phyloP scores from a whole-genome alignment of 2,797 vertebrate genomes.

The Channallabes apus region DNA sequence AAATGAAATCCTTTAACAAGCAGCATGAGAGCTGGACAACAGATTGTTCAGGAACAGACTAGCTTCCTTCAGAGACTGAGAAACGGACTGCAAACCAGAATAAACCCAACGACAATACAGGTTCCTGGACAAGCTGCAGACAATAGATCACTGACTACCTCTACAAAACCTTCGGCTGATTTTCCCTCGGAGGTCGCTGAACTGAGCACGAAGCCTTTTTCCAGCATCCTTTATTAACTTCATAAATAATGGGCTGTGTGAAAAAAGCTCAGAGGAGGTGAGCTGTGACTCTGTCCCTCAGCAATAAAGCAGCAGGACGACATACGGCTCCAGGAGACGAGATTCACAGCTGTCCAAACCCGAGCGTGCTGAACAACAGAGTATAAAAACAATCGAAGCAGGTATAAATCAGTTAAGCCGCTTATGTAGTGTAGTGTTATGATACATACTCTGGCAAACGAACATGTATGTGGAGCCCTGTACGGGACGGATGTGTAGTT shows the following conservation, averaged over 20 bases:
- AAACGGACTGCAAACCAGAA: conserved; percentile 27
- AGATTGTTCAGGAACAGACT: conserved; percentile 34
- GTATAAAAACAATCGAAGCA: background rate
- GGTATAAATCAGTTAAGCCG: background rate
- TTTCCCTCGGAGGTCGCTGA: conserved; percentile 44
- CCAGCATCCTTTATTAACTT: conserved; percentile 56
- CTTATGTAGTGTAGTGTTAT: background rate
- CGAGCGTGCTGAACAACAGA: background rate
- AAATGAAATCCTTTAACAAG: conserved; percentile 33
- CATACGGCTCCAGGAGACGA: conserved; percentile 5
- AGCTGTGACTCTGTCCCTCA: conserved; percentile 43
- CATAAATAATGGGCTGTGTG: conserved; percentile 56
- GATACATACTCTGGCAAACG: background rate
- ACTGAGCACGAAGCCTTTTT: conserved; percentile 40
- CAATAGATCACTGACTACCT: conserved; percentile 32
- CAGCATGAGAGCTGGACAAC: conserved; percentile 21
- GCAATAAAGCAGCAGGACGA: conserved; percentile 52
- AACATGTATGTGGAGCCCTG: background rate
- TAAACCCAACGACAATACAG: conserved; percentile 27
- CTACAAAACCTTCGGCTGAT: conserved; percentile 28
- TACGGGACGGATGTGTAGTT: background rate
- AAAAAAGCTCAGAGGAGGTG: conserved; percentile 22
- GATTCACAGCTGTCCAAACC: background rate
- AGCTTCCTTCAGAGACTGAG: conserved; percentile 11
- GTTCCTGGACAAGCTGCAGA: conserved; percentile 17